Evolutionary conservation across 2,797 vertebrate species (phyloP).

Genomic region (Podargus strigoides): DNA sequence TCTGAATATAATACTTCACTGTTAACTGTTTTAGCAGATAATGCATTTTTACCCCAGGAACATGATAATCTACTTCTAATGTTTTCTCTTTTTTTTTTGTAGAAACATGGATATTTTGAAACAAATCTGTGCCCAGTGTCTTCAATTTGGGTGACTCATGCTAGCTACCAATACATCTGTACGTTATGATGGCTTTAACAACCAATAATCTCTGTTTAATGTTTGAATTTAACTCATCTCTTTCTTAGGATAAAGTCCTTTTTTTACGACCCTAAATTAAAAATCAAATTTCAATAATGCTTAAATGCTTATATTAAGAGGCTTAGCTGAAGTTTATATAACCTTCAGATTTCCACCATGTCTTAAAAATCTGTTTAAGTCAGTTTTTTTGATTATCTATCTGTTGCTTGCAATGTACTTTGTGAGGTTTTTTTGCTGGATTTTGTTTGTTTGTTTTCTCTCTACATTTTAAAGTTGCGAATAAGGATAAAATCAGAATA

Average conservation of each 20-base stretch:
- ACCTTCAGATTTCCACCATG: neutral
- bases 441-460: fast-evolving
- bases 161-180: neutral
- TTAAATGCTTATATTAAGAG: neutral
- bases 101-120: neutral
- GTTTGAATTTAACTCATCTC: neutral
- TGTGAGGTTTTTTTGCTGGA: neutral
- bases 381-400: neutral
- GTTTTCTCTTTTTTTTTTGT: neutral
- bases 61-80: neutral
- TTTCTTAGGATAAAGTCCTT: neutral
- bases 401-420: neutral
- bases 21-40: neutral
- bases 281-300: neutral
- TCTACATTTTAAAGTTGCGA: neutral
- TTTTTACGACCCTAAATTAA: neutral
- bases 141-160: neutral
- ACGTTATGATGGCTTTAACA: neutral
- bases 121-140: neutral
- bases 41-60: neutral
- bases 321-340: conserved; percentile 22
- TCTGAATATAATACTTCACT: neutral
- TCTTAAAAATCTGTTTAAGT: conserved; percentile 12
- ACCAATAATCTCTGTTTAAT: neutral
- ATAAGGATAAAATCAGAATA: neutral